These are phyloP conservation scores for Egretta garzetta DNA, from an alignment of 2,113 vertebrate genomes.

Conservation along the genomic window DNA sequence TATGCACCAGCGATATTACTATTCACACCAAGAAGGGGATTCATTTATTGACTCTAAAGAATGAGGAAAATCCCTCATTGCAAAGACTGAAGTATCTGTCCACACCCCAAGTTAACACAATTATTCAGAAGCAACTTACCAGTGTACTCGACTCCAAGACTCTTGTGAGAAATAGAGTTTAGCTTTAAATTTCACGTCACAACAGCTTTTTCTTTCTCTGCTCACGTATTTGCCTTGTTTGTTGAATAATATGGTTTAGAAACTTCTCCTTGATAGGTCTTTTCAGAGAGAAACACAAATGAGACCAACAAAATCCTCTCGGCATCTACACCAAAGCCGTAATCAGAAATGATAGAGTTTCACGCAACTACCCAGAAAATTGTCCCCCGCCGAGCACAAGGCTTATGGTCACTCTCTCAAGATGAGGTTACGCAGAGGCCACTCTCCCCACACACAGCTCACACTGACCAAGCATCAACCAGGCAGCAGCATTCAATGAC, in stretches of 20 bases:
- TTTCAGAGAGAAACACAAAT: neutral
- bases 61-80: neutral
- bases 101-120: neutral
- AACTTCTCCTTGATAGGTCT: neutral
- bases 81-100: neutral
- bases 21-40: neutral
- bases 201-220: neutral
- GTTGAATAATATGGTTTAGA: neutral
- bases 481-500: neutral
- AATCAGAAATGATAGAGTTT: neutral
- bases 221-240: neutral
- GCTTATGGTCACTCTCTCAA: neutral
- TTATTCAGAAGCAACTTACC: neutral
- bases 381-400: neutral
- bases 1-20: neutral
- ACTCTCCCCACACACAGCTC: neutral
- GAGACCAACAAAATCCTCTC: neutral
- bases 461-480: too few species aligned
- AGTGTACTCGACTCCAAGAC: neutral
- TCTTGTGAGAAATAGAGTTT: neutral
- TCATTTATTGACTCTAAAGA: neutral
- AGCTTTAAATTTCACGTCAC: neutral
- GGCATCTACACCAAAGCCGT: neutral
- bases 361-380: neutral
- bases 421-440: neutral